Evolutionary conservation across 1,140 invertebrate genomes (phyloP).

Genomic region (Geopemphigus sp.): DNA sequence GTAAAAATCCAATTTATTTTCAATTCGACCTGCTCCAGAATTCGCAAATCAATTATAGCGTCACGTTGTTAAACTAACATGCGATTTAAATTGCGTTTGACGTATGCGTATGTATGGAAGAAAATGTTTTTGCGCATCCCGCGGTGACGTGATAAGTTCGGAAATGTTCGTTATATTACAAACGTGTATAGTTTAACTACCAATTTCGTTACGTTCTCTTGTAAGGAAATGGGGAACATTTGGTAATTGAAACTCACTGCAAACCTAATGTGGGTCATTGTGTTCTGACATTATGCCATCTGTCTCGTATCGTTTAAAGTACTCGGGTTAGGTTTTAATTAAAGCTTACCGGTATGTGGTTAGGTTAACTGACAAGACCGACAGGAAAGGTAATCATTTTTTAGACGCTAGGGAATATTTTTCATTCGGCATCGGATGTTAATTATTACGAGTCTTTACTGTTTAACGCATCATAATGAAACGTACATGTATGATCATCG

Average conservation of each 20-base stretch:
- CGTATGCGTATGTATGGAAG: too few species aligned
- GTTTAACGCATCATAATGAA: too few species aligned
- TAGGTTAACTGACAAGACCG: conserved; percentile 12
- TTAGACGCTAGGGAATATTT: conserved; percentile 18
- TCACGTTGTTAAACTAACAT: too few species aligned
- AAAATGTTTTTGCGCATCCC: too few species aligned
- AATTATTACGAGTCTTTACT: not conserved
- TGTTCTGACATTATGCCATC: not conserved
- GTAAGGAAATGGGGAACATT: not conserved
- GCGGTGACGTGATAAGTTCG: not conserved
- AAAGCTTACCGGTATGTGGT: conserved; percentile 26
- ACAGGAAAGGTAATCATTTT: conserved; percentile 23
- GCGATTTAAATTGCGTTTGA: too few species aligned
- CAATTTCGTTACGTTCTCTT: conserved; percentile 12
- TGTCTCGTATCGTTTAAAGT: not conserved
- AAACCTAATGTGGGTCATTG: not conserved
- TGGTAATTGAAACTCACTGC: conserved; percentile 19
- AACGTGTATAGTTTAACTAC: conserved; percentile 1
- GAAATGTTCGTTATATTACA: not conserved
- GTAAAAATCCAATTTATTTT: too few species aligned
- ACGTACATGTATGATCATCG: too few species aligned
- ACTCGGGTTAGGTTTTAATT: conserved; percentile 38
- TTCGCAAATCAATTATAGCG: too few species aligned
- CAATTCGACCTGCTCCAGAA: too few species aligned
- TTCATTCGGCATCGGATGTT: conserved; percentile 2